phyloP scores from a whole-genome alignment of 2,888 invertebrate species.

The Drosophila rellima region DNA sequence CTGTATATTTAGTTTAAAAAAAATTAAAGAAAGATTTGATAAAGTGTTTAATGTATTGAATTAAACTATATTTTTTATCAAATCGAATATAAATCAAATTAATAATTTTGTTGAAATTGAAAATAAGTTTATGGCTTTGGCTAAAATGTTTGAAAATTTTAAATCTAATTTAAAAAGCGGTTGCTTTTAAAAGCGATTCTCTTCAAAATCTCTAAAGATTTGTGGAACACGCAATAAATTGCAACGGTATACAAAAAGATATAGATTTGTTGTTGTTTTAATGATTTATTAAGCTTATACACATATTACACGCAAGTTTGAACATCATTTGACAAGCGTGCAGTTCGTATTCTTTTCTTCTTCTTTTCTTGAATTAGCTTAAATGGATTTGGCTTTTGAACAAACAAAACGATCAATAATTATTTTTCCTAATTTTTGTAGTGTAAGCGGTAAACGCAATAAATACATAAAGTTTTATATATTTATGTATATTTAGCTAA shows the following conservation, averaged over 20 bases:
- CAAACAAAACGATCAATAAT: slow-evolving; percentile 27
- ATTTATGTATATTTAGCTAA: slow-evolving; percentile 17
- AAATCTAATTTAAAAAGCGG: too few species aligned
- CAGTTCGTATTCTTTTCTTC: slow-evolving; percentile 1
- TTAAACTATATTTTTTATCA: too few species aligned
- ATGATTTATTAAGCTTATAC: slow-evolving; percentile 51
- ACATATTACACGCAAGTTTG: slow-evolving; percentile 40
- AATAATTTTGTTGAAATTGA: too few species aligned
- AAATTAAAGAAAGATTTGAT: too few species aligned
- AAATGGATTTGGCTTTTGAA: slow-evolving; percentile 26
- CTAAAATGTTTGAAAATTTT: too few species aligned
- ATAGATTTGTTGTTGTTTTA: slow-evolving; percentile 14
- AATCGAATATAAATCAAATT: too few species aligned
- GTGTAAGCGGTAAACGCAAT: slow-evolving; percentile 16
- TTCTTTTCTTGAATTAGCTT: slow-evolving; percentile 11
- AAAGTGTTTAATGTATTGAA: too few species aligned
- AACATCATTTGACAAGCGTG: slow-evolving; percentile 32
- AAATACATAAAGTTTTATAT: neutral
- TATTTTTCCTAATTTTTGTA: slow-evolving; percentile 9
- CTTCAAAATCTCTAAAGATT: too few species aligned
- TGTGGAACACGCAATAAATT: too few species aligned
- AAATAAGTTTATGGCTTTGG: too few species aligned
- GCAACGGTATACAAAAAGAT: neutral
- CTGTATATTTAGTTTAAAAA: too few species aligned
- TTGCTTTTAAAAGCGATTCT: too few species aligned